Conservation (phyloP, 1,140 invertebrate genomes). For the Drosophila bifasciata region DNA sequence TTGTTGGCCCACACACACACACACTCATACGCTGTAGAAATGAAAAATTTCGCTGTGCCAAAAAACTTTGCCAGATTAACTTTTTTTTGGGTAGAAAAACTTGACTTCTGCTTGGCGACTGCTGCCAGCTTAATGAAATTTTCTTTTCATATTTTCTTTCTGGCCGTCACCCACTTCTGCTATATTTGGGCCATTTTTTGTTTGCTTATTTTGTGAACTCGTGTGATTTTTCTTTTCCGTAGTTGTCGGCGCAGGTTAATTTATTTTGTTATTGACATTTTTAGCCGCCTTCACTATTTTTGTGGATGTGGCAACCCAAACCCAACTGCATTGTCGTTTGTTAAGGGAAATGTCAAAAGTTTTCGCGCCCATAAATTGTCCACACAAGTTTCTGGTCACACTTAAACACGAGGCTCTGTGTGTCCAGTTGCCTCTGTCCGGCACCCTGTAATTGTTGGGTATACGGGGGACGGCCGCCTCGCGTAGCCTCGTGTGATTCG, state of each 20-base stretch:
- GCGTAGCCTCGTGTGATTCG: too few relatives aligned
- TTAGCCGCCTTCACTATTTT: constrained; percentile 43
- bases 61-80: constrained; percentile 52
- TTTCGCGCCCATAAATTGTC: constrained; percentile 59
- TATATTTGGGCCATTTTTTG: constrained; percentile 6
- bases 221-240: constrained; percentile 6
- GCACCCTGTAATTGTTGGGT: too few relatives aligned
- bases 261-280: constrained; percentile 59
- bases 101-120: constrained; percentile 55
- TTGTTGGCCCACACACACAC: not conserved
- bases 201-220: not conserved
- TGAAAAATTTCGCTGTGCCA: constrained; percentile 44
- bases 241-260: constrained; percentile 39
- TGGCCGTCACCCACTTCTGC: constrained; percentile 5
- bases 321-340: constrained; percentile 58
- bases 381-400: constrained; percentile 57
- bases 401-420: constrained; percentile 12
- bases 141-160: constrained; percentile 44
- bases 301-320: constrained; percentile 32
- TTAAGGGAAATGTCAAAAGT: constrained; percentile 62
- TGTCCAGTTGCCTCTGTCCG: not conserved
- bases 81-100: constrained; percentile 37
- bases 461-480: too few relatives aligned
- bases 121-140: constrained; percentile 72
- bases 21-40: constrained; percentile 4